Evolutionary conservation across 2,888 invertebrate species (phyloP), one percentile per base, ranked within the genome.

Genomic region (Drosophila prostipennis): DNA sequence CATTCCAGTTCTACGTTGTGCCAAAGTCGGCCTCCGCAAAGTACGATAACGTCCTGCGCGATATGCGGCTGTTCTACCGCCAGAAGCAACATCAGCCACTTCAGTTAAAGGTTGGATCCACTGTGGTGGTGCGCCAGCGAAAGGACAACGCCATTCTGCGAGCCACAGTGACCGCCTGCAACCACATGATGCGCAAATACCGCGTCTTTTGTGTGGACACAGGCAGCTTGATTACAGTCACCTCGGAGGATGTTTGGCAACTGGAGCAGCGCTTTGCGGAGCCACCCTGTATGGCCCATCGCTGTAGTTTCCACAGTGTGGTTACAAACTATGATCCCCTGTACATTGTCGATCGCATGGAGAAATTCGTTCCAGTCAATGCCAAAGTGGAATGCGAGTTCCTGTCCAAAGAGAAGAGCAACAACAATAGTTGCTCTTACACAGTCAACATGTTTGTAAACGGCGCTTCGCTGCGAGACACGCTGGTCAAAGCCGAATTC

Each of bases 201-300:
- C 93, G 94, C 61, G 95, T 96, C 0, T 93, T 94, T 29, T 96
- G 95, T 85, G 93, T 96, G 0, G 96, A 96, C 91, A 96, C 95
- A 79, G 96, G 96, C 3, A 96, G 96, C 83, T 93, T 93, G 60
- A 94, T 94, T 42, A 92, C 94, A 0, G 95, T 96, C 0, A 93
- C 94, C 48, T 92, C 93, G 0, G 93, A 92, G 68, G 94, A 95
- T 78, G 94, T 96, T 26, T 96, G 95, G 94, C 94, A 94, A 54
- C 92, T 96, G 65, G 95, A 96, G 78, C 93, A 93, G 49, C 93
- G 94, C 68, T 93, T 96, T 70, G 93, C 95, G 90, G 92, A 93
- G 4, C 89, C 96, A 19, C 96, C 96, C 0, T 94, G 94, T 55
- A 95, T 96, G 93, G 96, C 96, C 0, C 92, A 96, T 0, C 93